Base-by-base conservation (phyloP, 2,888 invertebrate genomes). In the Pyrgus malvae region DNA sequence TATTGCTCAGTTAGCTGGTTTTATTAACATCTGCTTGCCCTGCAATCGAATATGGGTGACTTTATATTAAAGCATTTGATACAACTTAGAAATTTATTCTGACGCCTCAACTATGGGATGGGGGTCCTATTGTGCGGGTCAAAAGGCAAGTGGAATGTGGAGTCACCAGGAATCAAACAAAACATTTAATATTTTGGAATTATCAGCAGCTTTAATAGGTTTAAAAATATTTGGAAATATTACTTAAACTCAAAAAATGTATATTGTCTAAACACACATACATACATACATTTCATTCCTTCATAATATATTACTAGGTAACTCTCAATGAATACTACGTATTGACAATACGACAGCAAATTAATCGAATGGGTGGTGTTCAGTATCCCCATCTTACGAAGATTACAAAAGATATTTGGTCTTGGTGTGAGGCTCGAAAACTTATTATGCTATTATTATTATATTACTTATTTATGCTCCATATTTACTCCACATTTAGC, bases 91-190 rank as follows among this genome's bases (percentile, higher is more conserved):
- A n/a, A n/a, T n/a, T 14, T 61, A 38, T 42, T 44, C 53, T 33
- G 61, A 61, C 29, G 60, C 60, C 31, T 56, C 54, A 42, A 56
- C 50, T 19, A 60, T 53, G 21, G 61, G 61, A 14, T 59, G 61
- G 61, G 58, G 61, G 1, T 53, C 48, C 12, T 17, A 46, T 4
- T 59, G 55, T 49, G 58, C 54, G 38, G 40, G 33, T 27, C 8
- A 31, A 7, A 29, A 3, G 11, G 45, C 45, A 31, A 31, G 45
- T 16, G 45, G 45, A 3, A 29, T 9, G n/a, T 45, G 45, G 45
- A 31, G 17, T 6, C 11, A 31, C 1, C n/a, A 8, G 9, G 45
- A 45, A 31, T 17, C 17, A 31, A 19, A 12, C 1, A 29, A 31
- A 7, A 29, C 29, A n/a, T 31, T 45, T 31, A 45, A 45, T 31